phyloP scores from a whole-genome alignment of 35 echinoderm and acorn worm species.

The Apostichopus japonicus region DNA sequence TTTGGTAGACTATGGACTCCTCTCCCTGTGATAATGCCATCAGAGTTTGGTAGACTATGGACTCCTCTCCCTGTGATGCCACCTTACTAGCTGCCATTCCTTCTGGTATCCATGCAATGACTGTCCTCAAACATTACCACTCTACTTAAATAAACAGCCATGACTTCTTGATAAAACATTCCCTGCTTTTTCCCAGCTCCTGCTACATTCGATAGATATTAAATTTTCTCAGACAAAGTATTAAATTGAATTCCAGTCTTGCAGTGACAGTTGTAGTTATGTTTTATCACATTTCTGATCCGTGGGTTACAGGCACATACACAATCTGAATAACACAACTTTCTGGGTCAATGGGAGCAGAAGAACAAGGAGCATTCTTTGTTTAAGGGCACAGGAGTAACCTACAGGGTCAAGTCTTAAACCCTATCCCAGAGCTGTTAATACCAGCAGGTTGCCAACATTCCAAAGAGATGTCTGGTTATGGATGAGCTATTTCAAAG shows the following conservation, averaged over 20 bases:
- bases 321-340: background rate
- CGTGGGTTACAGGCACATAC: background rate
- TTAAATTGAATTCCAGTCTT: background rate
- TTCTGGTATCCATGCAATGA: too few relatives aligned
- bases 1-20: too few relatives aligned
- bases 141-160: too few relatives aligned
- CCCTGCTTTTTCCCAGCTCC: too few relatives aligned
- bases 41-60: too few relatives aligned
- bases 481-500: background rate
- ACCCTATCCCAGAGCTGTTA: constrained; percentile 1
- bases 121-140: too few relatives aligned
- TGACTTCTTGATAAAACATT: too few relatives aligned
- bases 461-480: background rate
- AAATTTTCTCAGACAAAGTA: background rate
- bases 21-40: too few relatives aligned
- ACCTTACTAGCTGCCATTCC: too few relatives aligned
- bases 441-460: background rate
- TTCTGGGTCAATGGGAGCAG: background rate
- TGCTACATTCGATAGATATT: background rate
- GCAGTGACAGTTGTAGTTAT: background rate
- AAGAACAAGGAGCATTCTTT: background rate
- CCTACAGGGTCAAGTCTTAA: constrained; percentile 7
- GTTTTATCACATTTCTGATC: background rate
- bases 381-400: constrained; percentile 1
- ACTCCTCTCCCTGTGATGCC: too few relatives aligned